Base-by-base conservation (phyloP, 2,113 vertebrate species). In the Notarius lentiginosus region DNA sequence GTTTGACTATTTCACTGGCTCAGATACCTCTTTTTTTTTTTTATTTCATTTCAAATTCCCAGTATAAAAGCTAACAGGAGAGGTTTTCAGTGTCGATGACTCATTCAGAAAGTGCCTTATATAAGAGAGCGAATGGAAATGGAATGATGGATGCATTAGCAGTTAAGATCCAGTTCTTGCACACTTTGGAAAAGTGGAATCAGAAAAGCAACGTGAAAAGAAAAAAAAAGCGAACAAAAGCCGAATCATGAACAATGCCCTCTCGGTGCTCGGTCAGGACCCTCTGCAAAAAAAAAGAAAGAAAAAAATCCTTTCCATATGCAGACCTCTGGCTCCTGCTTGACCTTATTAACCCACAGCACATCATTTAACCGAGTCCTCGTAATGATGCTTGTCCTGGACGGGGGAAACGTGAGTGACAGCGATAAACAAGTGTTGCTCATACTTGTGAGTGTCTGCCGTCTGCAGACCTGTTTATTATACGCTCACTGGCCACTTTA, bases 261-360 rank as follows among this genome's bases (percentile, higher is more conserved):
- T 91, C 88, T 88, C 72, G 85, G 90, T 86, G 53, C 90, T 88
- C 53, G 79, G 88, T 73, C 24, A 84, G 65, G 66, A 72, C 84
- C 85, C 87, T 12, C 82, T 82, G 89, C 89, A 87, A 94, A 86
- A 34, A 55, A 77, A 76, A 94, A 86, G 10, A 27, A 77, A 15
- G 12, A 10, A 24, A 51, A 55, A 95, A 94, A 96, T 94, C 93
- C 93, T 90, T 95, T 91, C 95, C 95, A 96, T 91, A 95, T 93
- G 94, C 94, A 93, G 92, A 93, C 91, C 91, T 95, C 93, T 95
- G 92, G 87, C 92, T 93, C 77, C 68, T 91, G 60, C 20, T 70
- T 88, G 95, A 95, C 94, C 94, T 92, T 94, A 92, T 93, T 96
- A 96, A 96, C 95, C 95, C 92, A 90, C 92, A 93, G 94, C 93